A percentile compares a stretch with the other conserved stretches of the same genome.
Conservation (phyloP, 2,113 vertebrate species). For the Saccopteryx leptura region DNA sequence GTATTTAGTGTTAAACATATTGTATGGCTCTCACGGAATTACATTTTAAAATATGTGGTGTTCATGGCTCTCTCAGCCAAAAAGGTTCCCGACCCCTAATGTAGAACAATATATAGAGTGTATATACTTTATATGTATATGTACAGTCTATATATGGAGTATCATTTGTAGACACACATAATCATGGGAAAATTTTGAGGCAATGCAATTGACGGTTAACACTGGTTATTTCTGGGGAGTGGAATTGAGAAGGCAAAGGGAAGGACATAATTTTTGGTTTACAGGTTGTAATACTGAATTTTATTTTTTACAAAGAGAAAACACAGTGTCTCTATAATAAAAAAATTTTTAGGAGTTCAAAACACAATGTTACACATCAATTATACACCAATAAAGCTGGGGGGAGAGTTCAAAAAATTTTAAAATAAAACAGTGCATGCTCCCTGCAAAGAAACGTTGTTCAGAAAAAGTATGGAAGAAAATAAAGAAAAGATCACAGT, state of each 20-base stretch:
- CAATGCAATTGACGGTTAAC: background rate
- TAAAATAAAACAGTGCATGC: background rate
- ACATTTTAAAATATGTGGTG: too few species aligned
- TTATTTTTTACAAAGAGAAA: slow-evolving; percentile 7
- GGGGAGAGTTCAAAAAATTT: background rate
- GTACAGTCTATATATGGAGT: background rate
- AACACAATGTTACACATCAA: background rate
- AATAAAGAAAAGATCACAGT: slow-evolving; percentile 7
- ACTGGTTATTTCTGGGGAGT: background rate
- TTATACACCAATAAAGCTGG: background rate
- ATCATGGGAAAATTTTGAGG: background rate
- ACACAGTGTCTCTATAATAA: background rate
- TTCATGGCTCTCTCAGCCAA: too few species aligned
- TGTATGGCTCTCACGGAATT: too few species aligned
- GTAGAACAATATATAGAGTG: background rate
- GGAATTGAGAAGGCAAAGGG: background rate
- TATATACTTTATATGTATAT: background rate
- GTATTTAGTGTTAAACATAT: too few species aligned
- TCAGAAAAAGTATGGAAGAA: background rate
- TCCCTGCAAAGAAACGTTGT: background rate
- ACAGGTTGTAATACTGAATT: background rate
- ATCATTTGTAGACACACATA: background rate
- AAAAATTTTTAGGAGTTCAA: background rate
- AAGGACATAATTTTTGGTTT: background rate
- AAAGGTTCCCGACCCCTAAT: too few species aligned